Conservation (phyloP, 2,888 invertebrate species). For the Tubulanus polymorphus region DNA sequence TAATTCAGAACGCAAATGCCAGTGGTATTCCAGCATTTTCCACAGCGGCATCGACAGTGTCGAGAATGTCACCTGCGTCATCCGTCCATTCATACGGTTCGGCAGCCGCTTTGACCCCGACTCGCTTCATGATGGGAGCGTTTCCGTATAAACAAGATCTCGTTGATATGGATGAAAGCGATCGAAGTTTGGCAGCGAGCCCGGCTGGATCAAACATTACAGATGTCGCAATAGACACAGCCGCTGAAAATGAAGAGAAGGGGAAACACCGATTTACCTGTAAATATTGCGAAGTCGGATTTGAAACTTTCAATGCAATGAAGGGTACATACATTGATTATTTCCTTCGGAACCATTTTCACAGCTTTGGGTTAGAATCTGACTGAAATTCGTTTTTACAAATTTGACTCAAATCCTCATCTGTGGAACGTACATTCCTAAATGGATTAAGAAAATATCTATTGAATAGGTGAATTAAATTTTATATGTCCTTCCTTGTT, state of each 20-base stretch:
- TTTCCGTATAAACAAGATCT: background rate
- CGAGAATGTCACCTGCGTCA: background rate
- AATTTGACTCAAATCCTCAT: background rate
- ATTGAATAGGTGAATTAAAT: too few species aligned
- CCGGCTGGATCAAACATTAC: too few species aligned
- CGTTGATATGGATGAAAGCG: background rate
- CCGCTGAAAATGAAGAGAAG: conserved; percentile 9
- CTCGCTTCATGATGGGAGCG: background rate
- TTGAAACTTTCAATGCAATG: conserved; percentile 81
- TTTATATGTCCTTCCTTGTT: too few species aligned
- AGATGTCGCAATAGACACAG: background rate
- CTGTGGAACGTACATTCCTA: too few species aligned
- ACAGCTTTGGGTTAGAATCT: background rate
- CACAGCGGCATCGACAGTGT: background rate
- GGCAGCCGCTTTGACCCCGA: background rate
- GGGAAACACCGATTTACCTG: conserved; percentile 77
- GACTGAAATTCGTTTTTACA: background rate
- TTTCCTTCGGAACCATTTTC: background rate
- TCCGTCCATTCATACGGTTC: too few species aligned
- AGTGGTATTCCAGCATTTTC: background rate
- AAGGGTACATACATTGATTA: conserved; percentile 65
- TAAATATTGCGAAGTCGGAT: conserved; percentile 79
- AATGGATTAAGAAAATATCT: background rate
- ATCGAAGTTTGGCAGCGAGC: too few species aligned
- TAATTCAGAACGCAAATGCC: conserved; percentile 43